These are phyloP conservation scores for Carpatolechia fugitivella DNA, from an alignment of 2,888 invertebrate species.

Conservation along the genomic window DNA sequence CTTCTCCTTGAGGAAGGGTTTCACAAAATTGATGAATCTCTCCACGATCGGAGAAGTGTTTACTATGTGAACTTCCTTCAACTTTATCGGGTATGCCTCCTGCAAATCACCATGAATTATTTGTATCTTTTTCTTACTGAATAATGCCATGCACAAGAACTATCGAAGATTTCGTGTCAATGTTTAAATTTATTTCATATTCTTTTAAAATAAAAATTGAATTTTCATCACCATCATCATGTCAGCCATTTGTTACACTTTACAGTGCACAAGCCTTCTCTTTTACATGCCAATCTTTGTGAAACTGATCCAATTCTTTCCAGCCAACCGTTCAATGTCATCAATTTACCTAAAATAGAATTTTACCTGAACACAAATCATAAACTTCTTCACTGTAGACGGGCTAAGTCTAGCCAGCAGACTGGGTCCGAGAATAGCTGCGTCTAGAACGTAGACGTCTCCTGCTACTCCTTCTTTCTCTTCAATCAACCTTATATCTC, in stretches of 20 bases:
- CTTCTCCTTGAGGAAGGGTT: conserved; percentile 92
- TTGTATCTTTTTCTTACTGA: no score
- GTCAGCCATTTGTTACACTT: no score
- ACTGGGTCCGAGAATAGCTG: conserved; percentile 85
- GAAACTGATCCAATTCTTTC: no score
- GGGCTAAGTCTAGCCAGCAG: conserved; percentile 90
- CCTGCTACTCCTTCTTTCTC: conserved; percentile 89
- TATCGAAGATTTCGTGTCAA: no score
- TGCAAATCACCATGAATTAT: conserved; percentile 30
- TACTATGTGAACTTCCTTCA: conserved; percentile 91
- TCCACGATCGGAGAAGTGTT: conserved; percentile 91
- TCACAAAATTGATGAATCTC: conserved; percentile 89
- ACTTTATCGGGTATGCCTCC: conserved; percentile 87
- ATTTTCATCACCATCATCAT: no score
- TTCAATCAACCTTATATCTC: conserved; percentile 87
- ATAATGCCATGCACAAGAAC: neutral
- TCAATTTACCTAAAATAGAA: no score
- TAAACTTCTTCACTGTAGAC: conserved; percentile 87
- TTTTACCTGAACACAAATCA: conserved; percentile 88
- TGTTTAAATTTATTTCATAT: no score
- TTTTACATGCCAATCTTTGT: no score
- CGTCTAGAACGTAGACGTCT: conserved; percentile 89
- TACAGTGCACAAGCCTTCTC: no score
- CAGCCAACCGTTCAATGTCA: no score
- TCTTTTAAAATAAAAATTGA: no score